phyloP scores from a whole-genome alignment of 35 echinoderm and acorn worm genomes.

The Apostichopus parvimensis region DNA sequence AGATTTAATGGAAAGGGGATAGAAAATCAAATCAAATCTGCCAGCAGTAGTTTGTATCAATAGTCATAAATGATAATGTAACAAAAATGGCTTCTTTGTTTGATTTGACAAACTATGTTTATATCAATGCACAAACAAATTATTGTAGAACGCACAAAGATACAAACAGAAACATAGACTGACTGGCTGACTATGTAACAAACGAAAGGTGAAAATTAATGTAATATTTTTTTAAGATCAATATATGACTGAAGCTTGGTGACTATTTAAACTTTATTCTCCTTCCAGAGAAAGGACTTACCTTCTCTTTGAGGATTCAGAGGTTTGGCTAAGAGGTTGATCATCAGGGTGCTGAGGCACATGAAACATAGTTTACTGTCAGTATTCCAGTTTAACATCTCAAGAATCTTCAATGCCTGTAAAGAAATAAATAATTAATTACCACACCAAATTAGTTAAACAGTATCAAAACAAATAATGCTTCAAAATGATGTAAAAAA shows the following conservation, averaged over 20 bases:
- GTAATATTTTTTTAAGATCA: not conserved
- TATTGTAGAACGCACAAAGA: not conserved
- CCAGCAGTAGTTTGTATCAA: not conserved
- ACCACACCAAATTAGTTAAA: no score
- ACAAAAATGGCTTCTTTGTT: no score
- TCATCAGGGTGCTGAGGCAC: constrained; percentile 77
- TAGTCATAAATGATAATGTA: no score
- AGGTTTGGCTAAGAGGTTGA: constrained; percentile 76
- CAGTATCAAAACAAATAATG: not conserved
- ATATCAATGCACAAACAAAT: not conserved
- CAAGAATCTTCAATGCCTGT: constrained; percentile 80
- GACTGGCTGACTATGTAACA: not conserved
- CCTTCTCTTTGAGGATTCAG: constrained; percentile 89
- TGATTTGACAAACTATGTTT: no score
- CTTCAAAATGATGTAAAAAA: no score
- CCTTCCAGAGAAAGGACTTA: not conserved
- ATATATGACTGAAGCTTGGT: not conserved
- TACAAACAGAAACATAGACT: not conserved
- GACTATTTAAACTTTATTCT: not conserved
- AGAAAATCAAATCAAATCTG: not conserved
- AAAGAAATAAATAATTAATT: not conserved
- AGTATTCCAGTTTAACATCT: constrained; percentile 96
- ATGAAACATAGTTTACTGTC: constrained; percentile 79
- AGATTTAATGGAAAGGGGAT: not conserved
- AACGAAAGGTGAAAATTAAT: not conserved